A percentile compares a stretch with the other conserved stretches of the same genome.
These are phyloP conservation scores for Anticlea derivata DNA, from an alignment of 2,888 invertebrate species.

Conservation along the genomic window DNA sequence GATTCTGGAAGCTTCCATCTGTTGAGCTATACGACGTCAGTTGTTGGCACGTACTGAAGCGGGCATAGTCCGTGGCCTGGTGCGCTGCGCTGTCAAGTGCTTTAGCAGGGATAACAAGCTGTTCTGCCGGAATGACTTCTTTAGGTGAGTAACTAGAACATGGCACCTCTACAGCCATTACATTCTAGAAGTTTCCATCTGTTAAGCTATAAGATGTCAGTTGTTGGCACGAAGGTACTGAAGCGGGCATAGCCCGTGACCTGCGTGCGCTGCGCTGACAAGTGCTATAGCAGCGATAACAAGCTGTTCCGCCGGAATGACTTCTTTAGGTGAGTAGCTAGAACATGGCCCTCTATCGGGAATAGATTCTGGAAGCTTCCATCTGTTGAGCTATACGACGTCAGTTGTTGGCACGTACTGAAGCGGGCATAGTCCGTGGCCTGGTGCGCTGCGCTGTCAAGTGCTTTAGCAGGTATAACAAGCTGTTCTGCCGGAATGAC, in stretches of 20 bases:
- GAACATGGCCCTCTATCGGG: too few species aligned
- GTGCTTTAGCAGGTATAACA: conserved; percentile 98
- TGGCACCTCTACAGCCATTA: too few species aligned
- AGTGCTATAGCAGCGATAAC: conserved; percentile 98
- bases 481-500: conserved; percentile 98
- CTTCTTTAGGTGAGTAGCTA: conserved; percentile 96
- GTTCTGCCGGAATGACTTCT: conserved; percentile 98
- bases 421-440: conserved; percentile 99
- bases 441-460: conserved; percentile 97
- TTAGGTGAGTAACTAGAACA: conserved; percentile 89
- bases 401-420: conserved; percentile 97
- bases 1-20: too few species aligned
- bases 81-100: conserved; percentile 97
- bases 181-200: not conserved
- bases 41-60: conserved; percentile 98
- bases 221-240: too few species aligned
- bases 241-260: too few species aligned
- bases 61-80: conserved; percentile 99
- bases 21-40: too few species aligned
- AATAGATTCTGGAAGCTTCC: too few species aligned
- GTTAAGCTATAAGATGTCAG: too few species aligned
- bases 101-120: conserved; percentile 98
- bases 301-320: conserved; percentile 98
- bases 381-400: too few species aligned
- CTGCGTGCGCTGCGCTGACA: too few species aligned